phyloP scores from a whole-genome alignment of 37 sponge, comb jelly and placozoan genomes.

The Diacarnus erythraeanus region DNA sequence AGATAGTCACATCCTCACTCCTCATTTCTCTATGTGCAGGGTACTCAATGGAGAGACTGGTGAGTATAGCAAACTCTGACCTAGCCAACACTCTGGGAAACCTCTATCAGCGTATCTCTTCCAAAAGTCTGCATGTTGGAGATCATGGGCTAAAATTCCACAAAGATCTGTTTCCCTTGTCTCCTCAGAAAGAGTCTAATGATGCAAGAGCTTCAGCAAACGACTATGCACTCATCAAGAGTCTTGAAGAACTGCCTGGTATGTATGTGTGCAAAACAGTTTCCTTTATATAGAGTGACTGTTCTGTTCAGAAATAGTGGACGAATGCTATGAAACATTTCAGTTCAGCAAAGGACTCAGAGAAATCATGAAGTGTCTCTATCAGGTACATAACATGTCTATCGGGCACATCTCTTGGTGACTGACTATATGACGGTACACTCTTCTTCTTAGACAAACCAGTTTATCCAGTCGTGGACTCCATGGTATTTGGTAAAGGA shows the following conservation, averaged over 20 bases:
- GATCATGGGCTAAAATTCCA: neutral
- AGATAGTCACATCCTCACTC: neutral
- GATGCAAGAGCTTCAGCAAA: neutral
- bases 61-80: slow-evolving; percentile 46
- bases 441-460: slow-evolving; percentile 52
- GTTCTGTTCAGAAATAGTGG: slow-evolving; percentile 27
- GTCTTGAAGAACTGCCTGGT: slow-evolving; percentile 31
- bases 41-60: slow-evolving; percentile 60
- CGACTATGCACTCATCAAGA: slow-evolving; percentile 31
- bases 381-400: no score
- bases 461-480: slow-evolving; percentile 44
- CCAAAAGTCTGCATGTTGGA: slow-evolving; percentile 40
- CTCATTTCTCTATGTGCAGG: slow-evolving; percentile 24
- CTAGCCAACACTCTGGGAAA: slow-evolving; percentile 80
- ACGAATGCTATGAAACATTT: slow-evolving; percentile 43
- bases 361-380: slow-evolving; percentile 51
- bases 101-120: slow-evolving; percentile 55
- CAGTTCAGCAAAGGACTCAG: slow-evolving; percentile 69
- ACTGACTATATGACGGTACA: neutral
- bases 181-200: neutral
- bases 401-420: no score
- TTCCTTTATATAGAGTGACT: neutral
- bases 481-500: slow-evolving; percentile 73
- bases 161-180: slow-evolving; percentile 3
- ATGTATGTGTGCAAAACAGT: no score